Conservation (phyloP, 2,888 invertebrate species). For the Uloborus plumipes region DNA sequence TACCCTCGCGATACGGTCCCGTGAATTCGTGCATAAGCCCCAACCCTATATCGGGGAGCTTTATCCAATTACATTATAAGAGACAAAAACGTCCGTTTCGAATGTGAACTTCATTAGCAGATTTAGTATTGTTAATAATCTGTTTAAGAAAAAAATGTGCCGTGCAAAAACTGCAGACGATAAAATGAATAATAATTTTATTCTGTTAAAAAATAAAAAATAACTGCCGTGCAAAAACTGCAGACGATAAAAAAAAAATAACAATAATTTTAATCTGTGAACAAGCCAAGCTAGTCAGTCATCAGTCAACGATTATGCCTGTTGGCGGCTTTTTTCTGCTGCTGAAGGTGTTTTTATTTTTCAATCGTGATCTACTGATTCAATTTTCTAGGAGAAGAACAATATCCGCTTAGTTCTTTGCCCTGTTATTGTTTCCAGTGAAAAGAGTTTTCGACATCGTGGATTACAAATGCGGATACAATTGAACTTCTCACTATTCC, state of each 20-base stretch:
- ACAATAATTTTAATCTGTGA: neutral
- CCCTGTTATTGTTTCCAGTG: constrained; percentile 11
- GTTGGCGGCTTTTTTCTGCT: neutral
- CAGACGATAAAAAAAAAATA: neutral
- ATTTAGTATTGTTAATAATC: constrained; percentile 1
- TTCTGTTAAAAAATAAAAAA: no score
- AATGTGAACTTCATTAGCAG: constrained; percentile 2
- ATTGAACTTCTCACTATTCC: constrained; percentile 3
- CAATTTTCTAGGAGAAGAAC: constrained; percentile 19
- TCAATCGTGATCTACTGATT: constrained; percentile 27
- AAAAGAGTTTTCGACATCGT: constrained; percentile 2
- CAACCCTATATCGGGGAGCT: no score
- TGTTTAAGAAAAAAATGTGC: no score
- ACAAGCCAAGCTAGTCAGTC: neutral
- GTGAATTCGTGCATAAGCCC: no score
- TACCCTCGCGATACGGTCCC: no score
- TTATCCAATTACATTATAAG: constrained; percentile 4
- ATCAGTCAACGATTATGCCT: neutral
- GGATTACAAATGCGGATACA: constrained; percentile 23
- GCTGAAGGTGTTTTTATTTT: neutral
- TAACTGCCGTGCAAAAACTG: neutral
- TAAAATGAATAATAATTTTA: neutral
- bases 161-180: no score
- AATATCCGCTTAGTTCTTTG: constrained; percentile 16
- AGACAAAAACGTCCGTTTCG: neutral